Conservation (phyloP, 2,888 invertebrate species). For the Cactoblastis cactorum region DNA sequence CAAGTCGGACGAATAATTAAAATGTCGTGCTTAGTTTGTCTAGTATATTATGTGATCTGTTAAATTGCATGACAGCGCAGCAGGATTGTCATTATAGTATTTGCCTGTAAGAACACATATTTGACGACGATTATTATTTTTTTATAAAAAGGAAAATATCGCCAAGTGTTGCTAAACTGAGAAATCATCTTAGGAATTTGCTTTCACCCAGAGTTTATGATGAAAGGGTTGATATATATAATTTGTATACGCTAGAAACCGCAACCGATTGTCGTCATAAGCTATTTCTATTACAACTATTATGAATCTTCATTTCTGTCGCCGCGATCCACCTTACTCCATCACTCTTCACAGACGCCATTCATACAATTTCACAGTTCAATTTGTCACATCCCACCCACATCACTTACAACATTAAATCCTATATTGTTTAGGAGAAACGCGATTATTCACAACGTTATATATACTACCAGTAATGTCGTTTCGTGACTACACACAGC, state of each 20-base stretch:
- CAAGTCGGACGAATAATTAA: too few relatives aligned
- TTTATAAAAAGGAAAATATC: too few relatives aligned
- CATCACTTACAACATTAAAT: constrained; percentile 21
- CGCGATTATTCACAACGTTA: constrained; percentile 28
- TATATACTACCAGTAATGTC: constrained; percentile 20
- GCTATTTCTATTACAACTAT: background rate
- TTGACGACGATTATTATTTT: too few relatives aligned
- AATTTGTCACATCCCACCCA: constrained; percentile 27
- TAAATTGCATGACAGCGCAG: too few relatives aligned
- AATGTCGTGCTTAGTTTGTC: background rate
- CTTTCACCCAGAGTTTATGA: background rate
- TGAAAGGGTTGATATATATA: background rate
- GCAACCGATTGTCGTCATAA: background rate
- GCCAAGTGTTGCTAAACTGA: background rate
- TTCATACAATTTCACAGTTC: constrained; percentile 25
- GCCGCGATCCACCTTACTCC: constrained; percentile 27
- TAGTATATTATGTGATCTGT: background rate
- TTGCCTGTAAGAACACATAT: too few relatives aligned
- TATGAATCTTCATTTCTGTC: constrained; percentile 33
- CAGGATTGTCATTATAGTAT: too few relatives aligned
- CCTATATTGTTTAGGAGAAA: constrained; percentile 27
- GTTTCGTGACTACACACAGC: constrained; percentile 43
- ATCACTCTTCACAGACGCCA: constrained; percentile 17
- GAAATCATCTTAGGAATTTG: background rate
- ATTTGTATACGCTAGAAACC: background rate